Percentiles rank a stretch among this genome's conserved stretches.
phyloP scores from a whole-genome alignment of 2,113 vertebrate species.

The Sander vitreus region DNA sequence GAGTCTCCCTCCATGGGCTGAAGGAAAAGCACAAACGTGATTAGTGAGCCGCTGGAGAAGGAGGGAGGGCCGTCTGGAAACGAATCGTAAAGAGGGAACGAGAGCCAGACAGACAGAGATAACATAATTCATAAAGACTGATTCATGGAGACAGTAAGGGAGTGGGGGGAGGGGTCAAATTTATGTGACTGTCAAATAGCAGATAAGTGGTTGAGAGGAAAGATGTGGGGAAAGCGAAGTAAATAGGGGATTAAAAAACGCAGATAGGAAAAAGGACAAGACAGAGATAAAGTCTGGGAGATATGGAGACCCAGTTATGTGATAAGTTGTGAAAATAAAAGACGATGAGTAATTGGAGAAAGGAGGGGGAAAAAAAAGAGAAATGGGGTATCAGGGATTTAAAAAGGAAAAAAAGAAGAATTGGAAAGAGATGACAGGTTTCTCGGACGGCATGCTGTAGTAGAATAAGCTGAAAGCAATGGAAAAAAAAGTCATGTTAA shows the following conservation, averaged over 20 bases:
- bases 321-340: slow-evolving; percentile 22
- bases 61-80: slow-evolving; percentile 60
- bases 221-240: slow-evolving; percentile 52
- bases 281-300: slow-evolving; percentile 46
- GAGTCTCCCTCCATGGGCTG: slow-evolving; percentile 73
- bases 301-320: slow-evolving; percentile 27
- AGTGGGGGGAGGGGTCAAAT: slow-evolving; percentile 58
- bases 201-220: slow-evolving; percentile 72
- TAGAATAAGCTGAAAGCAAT: background rate
- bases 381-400: slow-evolving; percentile 5
- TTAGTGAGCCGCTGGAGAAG: slow-evolving; percentile 71
- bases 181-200: slow-evolving; percentile 71
- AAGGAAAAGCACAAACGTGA: slow-evolving; percentile 82
- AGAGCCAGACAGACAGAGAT: slow-evolving; percentile 68
- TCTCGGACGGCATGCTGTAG: slow-evolving; percentile 45
- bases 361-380: slow-evolving; percentile 1
- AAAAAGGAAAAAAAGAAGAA: slow-evolving; percentile 4
- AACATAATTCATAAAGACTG: slow-evolving; percentile 67
- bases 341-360: slow-evolving; percentile 3
- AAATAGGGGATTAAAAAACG: slow-evolving; percentile 59
- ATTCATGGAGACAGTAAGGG: slow-evolving; percentile 74
- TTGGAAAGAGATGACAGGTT: slow-evolving; percentile 46
- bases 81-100: slow-evolving; percentile 57
- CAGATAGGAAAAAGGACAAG: slow-evolving; percentile 49
- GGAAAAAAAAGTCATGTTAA: slow-evolving; percentile 66